Base-by-base conservation (phyloP, 1,140 invertebrate genomes). In the Cylas formicarius region DNA sequence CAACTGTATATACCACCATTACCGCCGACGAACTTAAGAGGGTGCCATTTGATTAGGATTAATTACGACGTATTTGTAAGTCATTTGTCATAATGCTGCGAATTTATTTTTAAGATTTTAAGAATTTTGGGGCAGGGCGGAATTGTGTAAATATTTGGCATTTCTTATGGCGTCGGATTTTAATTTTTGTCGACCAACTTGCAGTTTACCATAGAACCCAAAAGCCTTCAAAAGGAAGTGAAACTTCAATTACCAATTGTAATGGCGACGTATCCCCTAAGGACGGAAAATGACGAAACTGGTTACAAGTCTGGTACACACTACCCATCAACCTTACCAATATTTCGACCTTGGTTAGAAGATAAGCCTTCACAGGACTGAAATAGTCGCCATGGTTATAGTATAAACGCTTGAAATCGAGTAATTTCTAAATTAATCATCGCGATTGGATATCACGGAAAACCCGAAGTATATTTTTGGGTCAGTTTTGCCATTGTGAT, bases 51-150 rank as follows among this genome's bases (percentile, higher is more conserved):
- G 44, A 96, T 97, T 55, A 82, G 87, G 62, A 89, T 97, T 48
- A 81, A 91, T 55, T 97, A 97, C 65, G 88, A 93, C 66, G 86
- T 97, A 32, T 90, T 88, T 68, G 90, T 95, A 71, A 86, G 87
- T 84, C 53, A 38, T 44, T 21, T n/a, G n/a, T n/a, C n/a, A 18
- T 9, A 34, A 2, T 18, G 17, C 11, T 34, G n/a, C n/a, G n/a
- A n/a, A n/a, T n/a, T 34, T 34, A 2, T 34, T 34, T 3, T 34
- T 34, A 3, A 4, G 20, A 23, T 34, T 35, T 34, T 2, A 28
- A 5, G 24, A 26, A 26, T n/a, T 8, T 26, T n/a, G 8, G 24
- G 24, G 24, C 8, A n/a, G 24, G 24, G 8, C 8, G 8, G n/a
- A 26, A 9, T 26, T 26, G 24, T n/a, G n/a, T 9, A 26, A 26